These are phyloP conservation scores for Microtus pennsylvanicus DNA, from an alignment of 2,113 vertebrate species.

Conservation along the genomic window DNA sequence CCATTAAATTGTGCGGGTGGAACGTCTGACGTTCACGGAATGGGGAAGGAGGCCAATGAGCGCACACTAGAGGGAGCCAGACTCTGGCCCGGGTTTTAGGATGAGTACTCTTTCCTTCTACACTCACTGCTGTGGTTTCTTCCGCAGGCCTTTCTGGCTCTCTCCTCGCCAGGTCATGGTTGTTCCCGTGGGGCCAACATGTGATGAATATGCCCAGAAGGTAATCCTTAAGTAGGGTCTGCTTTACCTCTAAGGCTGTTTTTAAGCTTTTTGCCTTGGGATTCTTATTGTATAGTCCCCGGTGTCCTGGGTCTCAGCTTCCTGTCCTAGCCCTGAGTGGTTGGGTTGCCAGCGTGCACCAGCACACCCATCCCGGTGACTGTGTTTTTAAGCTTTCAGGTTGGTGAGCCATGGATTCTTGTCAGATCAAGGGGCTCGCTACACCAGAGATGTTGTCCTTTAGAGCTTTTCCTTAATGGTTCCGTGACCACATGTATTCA, in stretches of 20 bases:
- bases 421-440: background rate
- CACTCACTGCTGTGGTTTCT: conserved; percentile 47
- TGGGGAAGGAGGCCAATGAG: background rate
- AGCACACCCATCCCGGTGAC: background rate
- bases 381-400: background rate
- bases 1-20: background rate
- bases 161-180: conserved; percentile 98
- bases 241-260: background rate
- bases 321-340: background rate
- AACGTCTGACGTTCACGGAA: background rate
- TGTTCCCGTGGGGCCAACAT: conserved; percentile 95
- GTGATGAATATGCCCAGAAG: conserved; percentile 97
- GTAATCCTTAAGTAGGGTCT: conserved; percentile 80
- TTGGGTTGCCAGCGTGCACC: background rate
- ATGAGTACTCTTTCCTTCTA: background rate
- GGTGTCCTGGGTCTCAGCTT: no score
- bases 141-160: conserved; percentile 96
- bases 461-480: background rate
- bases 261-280: background rate
- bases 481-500: background rate
- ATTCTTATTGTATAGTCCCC: background rate
- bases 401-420: background rate
- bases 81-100: background rate
- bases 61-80: background rate
- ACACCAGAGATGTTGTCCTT: background rate